Base-by-base conservation (phyloP, 2,888 invertebrate genomes). In the Plebejus anna region DNA sequence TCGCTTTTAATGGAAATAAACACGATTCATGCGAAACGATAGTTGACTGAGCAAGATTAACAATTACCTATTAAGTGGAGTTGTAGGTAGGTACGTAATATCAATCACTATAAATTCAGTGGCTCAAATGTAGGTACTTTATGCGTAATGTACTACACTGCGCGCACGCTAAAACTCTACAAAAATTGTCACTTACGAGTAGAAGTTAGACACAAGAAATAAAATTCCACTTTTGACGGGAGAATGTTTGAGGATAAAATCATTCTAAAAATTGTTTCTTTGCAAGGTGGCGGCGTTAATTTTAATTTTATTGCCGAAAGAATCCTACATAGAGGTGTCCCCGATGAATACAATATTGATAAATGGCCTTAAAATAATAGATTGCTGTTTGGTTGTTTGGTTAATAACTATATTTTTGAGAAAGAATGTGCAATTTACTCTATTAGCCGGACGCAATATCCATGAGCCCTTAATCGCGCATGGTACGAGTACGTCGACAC, bases 341-440 rank as follows among this genome's bases (percentile, higher is more conserved):
- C 51, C 16, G 73, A 51, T 6, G 16, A 55, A 55, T 72, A 72
- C 72, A 72, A 73, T 55, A 73, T 55, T 73, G 73, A 73, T 73
- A 73, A 13, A 51, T 73, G 32, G 73, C 51, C 73, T 73, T 73
- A 73, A 73, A 73, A 51, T 73, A 11, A 73, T 73, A 51, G 4
- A 73, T 13, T 36, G 51, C 73, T 32, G 51, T 11, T 73, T 55
- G 13, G 32, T 36, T 55, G 73, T 32, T 73, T 73, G 51, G 73
- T 55, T 42, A 7, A 22, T 9, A 42, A 42, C 22, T 28, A 73
- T 73, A 73, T 73, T 73, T 73, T 73, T 73, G 11, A 51, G 51
- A 47, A 32, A 32, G 32, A 73, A 16, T 28, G 2, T 55, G 51
- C 28, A 16, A 72, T 32, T 16, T 13, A 16, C 66, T 16, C 5